Conservation (phyloP, 2,797 vertebrate genomes). For the Oophaga sylvatica region DNA sequence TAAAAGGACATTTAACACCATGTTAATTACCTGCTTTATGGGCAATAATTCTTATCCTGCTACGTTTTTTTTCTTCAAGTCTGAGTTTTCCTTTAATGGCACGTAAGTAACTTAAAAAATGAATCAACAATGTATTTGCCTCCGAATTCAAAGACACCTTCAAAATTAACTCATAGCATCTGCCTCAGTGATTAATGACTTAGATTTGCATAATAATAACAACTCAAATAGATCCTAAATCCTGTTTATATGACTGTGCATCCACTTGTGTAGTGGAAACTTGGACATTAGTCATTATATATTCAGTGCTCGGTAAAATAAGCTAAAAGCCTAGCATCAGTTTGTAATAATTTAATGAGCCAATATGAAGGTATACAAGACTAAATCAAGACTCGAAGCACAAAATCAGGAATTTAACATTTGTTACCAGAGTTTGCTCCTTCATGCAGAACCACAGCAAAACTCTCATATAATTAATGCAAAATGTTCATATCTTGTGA, state of each 20-base stretch:
- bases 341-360: constrained; percentile 45
- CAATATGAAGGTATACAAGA: constrained; percentile 17
- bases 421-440: constrained; percentile 16
- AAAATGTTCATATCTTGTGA: constrained; percentile 17
- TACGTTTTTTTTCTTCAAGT: constrained; percentile 41
- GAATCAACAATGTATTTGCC: constrained; percentile 58
- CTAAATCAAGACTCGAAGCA: constrained; percentile 28
- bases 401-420: constrained; percentile 29
- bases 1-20: constrained; percentile 60
- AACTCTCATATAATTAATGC: constrained; percentile 6
- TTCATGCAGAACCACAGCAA: constrained; percentile 1
- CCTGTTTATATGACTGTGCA: constrained; percentile 36
- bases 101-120: constrained; percentile 52
- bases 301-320: constrained; percentile 13
- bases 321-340: constrained; percentile 18
- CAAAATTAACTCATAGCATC: constrained; percentile 57
- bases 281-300: constrained; percentile 29
- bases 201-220: constrained; percentile 35
- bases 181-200: constrained; percentile 46
- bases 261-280: constrained; percentile 24
- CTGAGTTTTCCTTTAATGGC: constrained; percentile 52
- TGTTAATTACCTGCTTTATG: constrained; percentile 61
- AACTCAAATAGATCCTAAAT: constrained; percentile 47
- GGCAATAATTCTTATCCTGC: constrained; percentile 56
- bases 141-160: constrained; percentile 55